These are phyloP conservation scores for Oophaga pumilio DNA, from an alignment of 2,113 vertebrate genomes.

Conservation along the genomic window DNA sequence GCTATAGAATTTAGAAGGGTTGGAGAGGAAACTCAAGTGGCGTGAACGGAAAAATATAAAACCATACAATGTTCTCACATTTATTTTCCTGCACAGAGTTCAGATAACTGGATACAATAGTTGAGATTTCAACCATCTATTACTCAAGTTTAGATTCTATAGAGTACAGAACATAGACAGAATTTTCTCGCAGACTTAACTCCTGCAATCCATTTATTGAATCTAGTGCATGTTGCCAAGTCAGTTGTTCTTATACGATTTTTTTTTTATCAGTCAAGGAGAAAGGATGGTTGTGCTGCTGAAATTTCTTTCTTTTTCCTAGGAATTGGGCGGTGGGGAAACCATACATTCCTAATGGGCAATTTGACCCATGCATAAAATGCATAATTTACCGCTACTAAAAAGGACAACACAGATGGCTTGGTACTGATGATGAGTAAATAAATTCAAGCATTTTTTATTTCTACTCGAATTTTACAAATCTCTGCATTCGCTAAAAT, in stretches of 20 bases:
- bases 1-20: background rate
- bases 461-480: no score
- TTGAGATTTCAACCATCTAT: background rate
- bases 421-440: no score
- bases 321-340: no score
- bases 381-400: no score
- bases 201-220: background rate
- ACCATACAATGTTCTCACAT: background rate
- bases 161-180: background rate
- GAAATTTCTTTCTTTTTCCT: no score
- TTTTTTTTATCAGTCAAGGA: no score
- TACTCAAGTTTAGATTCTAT: background rate
- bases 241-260: background rate
- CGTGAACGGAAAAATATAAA: background rate
- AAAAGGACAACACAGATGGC: no score
- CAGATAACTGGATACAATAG: conserved; percentile 5
- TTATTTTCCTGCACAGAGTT: background rate
- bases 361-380: no score
- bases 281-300: no score
- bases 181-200: background rate
- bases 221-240: background rate
- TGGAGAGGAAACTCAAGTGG: background rate
- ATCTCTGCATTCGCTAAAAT: no score
- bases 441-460: no score
- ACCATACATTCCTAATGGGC: no score